These are phyloP conservation scores for Marmota flaviventris DNA, from an alignment of 2,113 vertebrate genomes.

Conservation along the genomic window DNA sequence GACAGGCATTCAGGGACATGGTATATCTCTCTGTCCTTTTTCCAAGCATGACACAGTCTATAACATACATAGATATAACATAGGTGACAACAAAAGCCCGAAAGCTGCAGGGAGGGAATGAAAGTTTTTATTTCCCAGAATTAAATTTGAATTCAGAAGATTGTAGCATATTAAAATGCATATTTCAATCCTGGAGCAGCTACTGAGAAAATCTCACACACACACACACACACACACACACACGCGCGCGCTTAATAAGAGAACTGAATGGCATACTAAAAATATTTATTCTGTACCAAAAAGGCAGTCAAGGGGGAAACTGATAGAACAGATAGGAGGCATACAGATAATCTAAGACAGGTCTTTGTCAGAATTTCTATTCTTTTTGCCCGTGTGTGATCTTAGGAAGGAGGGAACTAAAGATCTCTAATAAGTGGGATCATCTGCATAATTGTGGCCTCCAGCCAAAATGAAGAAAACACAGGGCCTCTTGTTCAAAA, in stretches of 20 bases:
- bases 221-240: not conserved
- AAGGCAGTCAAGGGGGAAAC: not conserved
- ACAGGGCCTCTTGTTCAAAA: not conserved
- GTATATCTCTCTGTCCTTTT: not conserved
- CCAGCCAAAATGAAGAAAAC: not conserved
- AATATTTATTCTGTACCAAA: not conserved
- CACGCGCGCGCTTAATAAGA: not conserved
- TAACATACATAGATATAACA: not conserved
- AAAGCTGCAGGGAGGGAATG: not conserved
- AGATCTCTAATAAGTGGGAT: not conserved
- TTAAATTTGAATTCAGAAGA: not conserved
- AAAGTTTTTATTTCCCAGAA: constrained; percentile 17
- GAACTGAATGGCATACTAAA: not conserved
- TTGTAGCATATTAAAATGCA: not conserved
- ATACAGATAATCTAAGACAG: not conserved
- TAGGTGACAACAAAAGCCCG: not conserved
- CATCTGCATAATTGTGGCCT: not conserved
- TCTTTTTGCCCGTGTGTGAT: not conserved
- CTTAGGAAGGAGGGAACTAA: not conserved
- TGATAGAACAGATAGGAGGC: not conserved
- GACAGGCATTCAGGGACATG: not conserved
- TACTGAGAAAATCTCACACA: not conserved
- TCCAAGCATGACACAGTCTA: not conserved
- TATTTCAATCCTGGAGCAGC: not conserved
- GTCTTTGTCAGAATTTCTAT: not conserved